These are phyloP conservation scores for Nephrotoma appendiculata DNA, from an alignment of 2,888 invertebrate genomes.

Conservation along the genomic window DNA sequence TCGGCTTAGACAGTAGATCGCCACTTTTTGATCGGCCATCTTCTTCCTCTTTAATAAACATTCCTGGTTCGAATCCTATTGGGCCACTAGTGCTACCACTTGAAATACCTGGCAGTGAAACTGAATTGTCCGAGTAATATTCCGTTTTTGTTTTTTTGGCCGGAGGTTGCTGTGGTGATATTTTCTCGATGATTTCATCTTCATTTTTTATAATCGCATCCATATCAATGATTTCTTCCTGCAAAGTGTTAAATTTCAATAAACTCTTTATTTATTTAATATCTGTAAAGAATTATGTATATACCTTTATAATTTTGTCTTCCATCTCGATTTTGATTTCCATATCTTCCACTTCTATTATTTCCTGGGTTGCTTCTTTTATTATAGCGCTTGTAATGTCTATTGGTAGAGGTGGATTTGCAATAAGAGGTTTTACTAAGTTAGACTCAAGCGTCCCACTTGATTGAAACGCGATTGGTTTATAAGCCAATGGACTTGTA, in stretches of 20 bases:
- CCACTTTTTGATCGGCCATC: conserved; percentile 29
- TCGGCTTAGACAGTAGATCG: conserved; percentile 30
- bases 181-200: conserved; percentile 23
- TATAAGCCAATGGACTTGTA: background rate
- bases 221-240: conserved; percentile 17
- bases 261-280: background rate
- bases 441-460: conserved; percentile 6
- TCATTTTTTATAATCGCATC: conserved; percentile 13
- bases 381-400: conserved; percentile 29
- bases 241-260: background rate
- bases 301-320: conserved; percentile 6
- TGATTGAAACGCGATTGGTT: conserved; percentile 2
- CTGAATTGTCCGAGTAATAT: conserved; percentile 66
- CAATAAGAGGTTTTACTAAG: background rate
- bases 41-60: conserved; percentile 50
- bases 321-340: conserved; percentile 20
- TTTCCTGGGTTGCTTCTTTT: conserved; percentile 34
- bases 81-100: conserved; percentile 46
- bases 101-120: conserved; percentile 57
- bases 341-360: conserved; percentile 27
- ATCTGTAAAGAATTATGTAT: background rate
- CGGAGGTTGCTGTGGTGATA: conserved; percentile 12
- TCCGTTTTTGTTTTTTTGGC: conserved; percentile 33
- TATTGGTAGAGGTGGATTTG: background rate
- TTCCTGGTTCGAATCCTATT: conserved; percentile 69